These are phyloP conservation scores for Macrostomum cliftonense DNA, from an alignment of 2,888 invertebrate genomes.

Conservation along the genomic window DNA sequence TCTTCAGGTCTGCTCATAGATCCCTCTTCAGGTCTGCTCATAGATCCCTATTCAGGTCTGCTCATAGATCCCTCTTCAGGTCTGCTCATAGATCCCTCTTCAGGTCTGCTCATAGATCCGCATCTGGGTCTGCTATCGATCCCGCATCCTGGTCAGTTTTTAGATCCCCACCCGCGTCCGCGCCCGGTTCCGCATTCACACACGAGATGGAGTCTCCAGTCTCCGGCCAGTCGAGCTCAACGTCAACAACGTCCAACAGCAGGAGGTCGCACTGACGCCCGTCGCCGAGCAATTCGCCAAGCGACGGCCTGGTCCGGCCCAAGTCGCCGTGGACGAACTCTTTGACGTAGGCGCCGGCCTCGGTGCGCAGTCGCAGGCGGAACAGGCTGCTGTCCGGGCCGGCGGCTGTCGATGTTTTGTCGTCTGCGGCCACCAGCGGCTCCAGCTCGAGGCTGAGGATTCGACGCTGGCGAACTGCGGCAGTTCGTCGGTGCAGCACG, in stretches of 20 bases:
- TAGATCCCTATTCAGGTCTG: too few relatives aligned
- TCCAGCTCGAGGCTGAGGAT: neutral
- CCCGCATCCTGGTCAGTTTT: too few relatives aligned
- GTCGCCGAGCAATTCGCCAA: constrained; percentile 49
- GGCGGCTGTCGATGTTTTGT: too few relatives aligned
- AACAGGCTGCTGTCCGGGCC: constrained; percentile 1
- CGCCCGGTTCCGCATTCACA: too few relatives aligned
- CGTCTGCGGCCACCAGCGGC: neutral
- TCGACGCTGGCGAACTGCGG: constrained; percentile 4
- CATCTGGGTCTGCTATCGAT: too few relatives aligned
- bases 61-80: too few relatives aligned
- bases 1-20: too few relatives aligned
- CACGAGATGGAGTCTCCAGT: neutral
- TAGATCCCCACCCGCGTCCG: too few relatives aligned
- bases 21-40: too few relatives aligned
- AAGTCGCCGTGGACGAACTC: constrained; percentile 93
- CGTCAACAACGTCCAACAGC: constrained; percentile 58
- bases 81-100: too few relatives aligned
- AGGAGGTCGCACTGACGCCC: constrained; percentile 57
- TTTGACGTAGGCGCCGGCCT: constrained; percentile 54
- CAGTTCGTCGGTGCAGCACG: constrained; percentile 51
- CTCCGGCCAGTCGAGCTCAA: constrained; percentile 10
- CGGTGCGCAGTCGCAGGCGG: constrained; percentile 5
- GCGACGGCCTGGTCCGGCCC: constrained; percentile 60
- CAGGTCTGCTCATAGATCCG: too few relatives aligned